Evolutionary conservation across 2,888 invertebrate genomes (phyloP), one percentile per base, ranked within the genome.

Genomic region (Ligdia adustata): DNA sequence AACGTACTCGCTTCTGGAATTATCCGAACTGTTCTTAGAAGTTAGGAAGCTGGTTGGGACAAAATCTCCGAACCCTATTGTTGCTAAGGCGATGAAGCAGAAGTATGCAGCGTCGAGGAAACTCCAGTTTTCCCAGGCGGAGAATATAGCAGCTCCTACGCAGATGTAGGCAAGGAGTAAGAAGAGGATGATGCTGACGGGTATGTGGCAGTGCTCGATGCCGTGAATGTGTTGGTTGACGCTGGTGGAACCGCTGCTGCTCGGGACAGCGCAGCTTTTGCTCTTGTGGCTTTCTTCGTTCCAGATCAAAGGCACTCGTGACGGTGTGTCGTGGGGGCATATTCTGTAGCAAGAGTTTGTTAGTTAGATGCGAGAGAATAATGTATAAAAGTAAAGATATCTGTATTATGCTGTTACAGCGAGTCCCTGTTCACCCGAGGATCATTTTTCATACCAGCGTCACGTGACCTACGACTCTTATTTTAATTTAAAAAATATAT

Each of bases 41-140:
- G 85, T 84, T 2, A 85, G 57, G 47, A 91, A 91, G 48, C 91
- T 92, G 12, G 90, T 90, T 0, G 95, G 95, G 43, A 95, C 92
- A 60, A 94, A 92, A 72, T 95, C 95, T 2, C 95, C 95, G 57
- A 96, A 94, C 22, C 96, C 96, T 50, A 96, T 96, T 2, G 96
- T 96, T 0, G 95, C 94, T 57, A 96, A 87, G 1, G 96, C 95
- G 57, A 96, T 94, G 79, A 96, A 96, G 75, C 96, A 96, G 81
- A 96, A 96, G 82, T 96, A 96, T 2, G 94, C 94, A 4, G 95
- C 95, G 72, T 96, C 96, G 29, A 96, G 90, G 73, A 95, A 93
- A 49, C 93, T 93, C 95, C 95, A 95, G 64, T 94, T 93, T 71
- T 95, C 95, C 92, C 95, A 94, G n/a, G 94, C 91, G 9, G 95